Conservation (phyloP, 2,797 vertebrate species). For the Uromys caudimaculatus region DNA sequence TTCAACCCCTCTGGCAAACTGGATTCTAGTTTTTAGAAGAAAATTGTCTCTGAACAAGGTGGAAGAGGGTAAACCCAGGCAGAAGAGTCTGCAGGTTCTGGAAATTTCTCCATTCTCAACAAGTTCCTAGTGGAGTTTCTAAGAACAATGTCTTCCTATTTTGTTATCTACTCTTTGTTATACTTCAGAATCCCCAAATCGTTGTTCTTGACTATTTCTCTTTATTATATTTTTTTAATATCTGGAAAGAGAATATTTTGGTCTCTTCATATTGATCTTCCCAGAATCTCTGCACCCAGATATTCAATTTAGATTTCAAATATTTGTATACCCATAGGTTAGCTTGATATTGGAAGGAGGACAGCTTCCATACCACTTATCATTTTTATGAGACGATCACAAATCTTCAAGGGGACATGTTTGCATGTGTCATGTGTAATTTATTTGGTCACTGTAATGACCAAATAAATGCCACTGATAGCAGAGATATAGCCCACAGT, state of each 20-base stretch:
- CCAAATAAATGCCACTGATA: background rate
- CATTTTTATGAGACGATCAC: background rate
- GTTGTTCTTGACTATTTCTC: background rate
- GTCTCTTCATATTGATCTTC: background rate
- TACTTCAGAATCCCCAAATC: background rate
- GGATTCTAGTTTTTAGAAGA: background rate
- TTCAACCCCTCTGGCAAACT: background rate
- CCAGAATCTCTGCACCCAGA: background rate
- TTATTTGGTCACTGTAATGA: background rate
- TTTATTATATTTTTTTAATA: background rate
- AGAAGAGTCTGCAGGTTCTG: background rate
- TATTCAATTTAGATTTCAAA: constrained; percentile 20
- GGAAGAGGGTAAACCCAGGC: background rate
- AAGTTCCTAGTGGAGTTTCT: background rate
- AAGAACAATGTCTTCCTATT: background rate
- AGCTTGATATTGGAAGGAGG: background rate
- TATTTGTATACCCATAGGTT: background rate
- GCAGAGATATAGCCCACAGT: background rate
- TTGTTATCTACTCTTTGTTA: background rate
- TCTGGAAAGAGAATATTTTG: background rate
- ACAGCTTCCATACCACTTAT: background rate
- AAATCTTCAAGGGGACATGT: background rate
- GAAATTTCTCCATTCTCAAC: background rate
- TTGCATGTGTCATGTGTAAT: background rate
- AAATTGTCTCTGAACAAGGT: background rate